Conservation (phyloP, 2,888 invertebrate species). For the Acheta domesticus region DNA sequence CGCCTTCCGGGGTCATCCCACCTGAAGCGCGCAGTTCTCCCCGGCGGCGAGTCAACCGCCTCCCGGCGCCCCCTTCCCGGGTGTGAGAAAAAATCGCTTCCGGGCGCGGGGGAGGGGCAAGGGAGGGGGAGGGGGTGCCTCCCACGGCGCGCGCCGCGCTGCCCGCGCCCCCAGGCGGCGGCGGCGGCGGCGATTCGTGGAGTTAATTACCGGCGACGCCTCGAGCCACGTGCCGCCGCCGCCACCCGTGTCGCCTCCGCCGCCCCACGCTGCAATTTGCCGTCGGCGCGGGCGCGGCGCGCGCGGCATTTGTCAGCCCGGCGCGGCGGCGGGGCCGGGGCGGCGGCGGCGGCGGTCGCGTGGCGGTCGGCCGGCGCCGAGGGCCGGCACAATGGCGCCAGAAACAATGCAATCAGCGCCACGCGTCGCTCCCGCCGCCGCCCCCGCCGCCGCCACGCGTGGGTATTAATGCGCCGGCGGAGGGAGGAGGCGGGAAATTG, state of each 20-base stretch:
- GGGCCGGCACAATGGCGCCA: constrained; percentile 8
- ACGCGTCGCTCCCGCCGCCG: not conserved
- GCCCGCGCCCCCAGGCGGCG: not conserved
- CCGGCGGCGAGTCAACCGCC: too few species aligned
- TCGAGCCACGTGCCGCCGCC: not conserved
- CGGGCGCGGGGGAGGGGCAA: too few species aligned
- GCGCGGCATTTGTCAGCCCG: not conserved
- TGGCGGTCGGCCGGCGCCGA: not conserved
- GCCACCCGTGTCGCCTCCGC: not conserved
- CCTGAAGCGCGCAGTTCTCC: too few species aligned
- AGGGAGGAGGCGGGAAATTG: not conserved
- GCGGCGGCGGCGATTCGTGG: not conserved
- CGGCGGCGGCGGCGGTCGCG: not conserved
- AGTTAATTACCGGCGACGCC: constrained; percentile 18
- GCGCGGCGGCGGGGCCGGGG: not conserved
- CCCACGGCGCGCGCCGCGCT: too few species aligned
- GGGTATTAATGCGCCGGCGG: not conserved
- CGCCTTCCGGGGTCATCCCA: too few species aligned
- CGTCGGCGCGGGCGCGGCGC: not conserved
- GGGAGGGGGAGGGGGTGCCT: too few species aligned
- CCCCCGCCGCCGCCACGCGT: not conserved
- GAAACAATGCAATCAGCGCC: constrained; percentile 9
- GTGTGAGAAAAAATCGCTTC: too few species aligned
- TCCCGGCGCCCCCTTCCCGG: too few species aligned
- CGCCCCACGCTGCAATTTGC: not conserved